phyloP scores from a whole-genome alignment of 2,888 invertebrate genomes.

The Nomada ferruginata region DNA sequence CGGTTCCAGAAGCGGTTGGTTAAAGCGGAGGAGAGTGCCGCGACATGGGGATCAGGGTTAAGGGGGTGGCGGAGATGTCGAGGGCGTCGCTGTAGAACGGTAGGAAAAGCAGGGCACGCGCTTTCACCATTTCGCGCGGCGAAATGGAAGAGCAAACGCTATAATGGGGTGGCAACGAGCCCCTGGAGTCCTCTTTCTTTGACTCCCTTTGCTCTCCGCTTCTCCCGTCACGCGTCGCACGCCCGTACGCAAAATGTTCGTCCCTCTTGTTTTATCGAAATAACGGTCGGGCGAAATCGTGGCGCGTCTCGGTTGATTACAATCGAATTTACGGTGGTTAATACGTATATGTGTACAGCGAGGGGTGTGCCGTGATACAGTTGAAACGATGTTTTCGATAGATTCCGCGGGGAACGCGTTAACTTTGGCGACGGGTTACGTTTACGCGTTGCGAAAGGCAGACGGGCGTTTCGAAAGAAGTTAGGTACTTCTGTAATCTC shows the following conservation, averaged over 20 bases:
- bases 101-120: conserved; percentile 74
- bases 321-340: conserved; percentile 17
- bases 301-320: conserved; percentile 28
- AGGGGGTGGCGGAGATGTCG: conserved; percentile 38
- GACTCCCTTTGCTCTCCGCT: conserved; percentile 59
- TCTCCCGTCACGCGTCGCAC: conserved; percentile 19
- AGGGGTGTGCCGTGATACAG: too few relatives aligned
- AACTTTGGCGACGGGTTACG: neutral
- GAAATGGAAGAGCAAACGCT: conserved; percentile 81
- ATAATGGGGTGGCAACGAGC: conserved; percentile 84
- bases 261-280: conserved; percentile 28
- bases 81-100: conserved; percentile 49
- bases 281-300: conserved; percentile 29
- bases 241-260: conserved; percentile 49
- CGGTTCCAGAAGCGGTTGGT: conserved; percentile 52
- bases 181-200: conserved; percentile 82
- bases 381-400: neutral
- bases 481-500: conserved; percentile 25
- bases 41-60: conserved; percentile 34
- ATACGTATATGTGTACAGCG: neutral
- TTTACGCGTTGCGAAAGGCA: neutral
- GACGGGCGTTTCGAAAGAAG: conserved; percentile 23
- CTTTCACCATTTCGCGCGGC: conserved; percentile 72
- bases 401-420: neutral
- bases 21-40: conserved; percentile 24